Conservation (phyloP, 2,888 invertebrate genomes). For the Cordylochernes scorpioides region DNA sequence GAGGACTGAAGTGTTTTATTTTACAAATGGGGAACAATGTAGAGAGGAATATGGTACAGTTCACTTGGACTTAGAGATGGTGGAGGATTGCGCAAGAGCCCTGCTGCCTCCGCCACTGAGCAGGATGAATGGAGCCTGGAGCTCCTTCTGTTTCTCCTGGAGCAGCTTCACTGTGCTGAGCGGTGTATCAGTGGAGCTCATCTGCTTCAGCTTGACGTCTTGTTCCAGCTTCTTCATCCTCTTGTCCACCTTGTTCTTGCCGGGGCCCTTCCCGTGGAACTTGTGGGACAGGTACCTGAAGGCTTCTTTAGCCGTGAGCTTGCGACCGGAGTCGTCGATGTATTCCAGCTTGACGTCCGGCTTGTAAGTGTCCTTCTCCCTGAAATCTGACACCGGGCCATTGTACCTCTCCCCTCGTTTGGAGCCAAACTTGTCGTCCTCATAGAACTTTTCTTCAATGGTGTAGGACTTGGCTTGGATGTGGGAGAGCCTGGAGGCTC, state of each 20-base stretch:
- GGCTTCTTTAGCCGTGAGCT: conserved; percentile 80
- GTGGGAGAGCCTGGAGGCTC: conserved; percentile 38
- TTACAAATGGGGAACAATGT: no score
- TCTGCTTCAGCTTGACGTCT: conserved; percentile 81
- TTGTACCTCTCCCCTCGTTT: conserved; percentile 31
- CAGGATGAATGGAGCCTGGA: conserved; percentile 69
- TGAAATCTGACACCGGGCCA: conserved; percentile 70
- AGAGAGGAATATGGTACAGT: no score
- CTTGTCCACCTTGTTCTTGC: conserved; percentile 92
- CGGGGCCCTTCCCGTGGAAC: conserved; percentile 97
- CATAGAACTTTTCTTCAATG: conserved; percentile 23
- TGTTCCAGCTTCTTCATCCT: conserved; percentile 76
- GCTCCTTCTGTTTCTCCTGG: conserved; percentile 80
- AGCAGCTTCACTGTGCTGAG: conserved; percentile 75
- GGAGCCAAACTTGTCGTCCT: conserved; percentile 44
- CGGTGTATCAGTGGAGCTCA: conserved; percentile 93
- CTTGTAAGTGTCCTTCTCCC: conserved; percentile 63
- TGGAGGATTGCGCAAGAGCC: no score
- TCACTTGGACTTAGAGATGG: no score
- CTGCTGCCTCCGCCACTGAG: conserved; percentile 42
- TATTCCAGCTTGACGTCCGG: conserved; percentile 88
- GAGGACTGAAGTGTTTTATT: no score
- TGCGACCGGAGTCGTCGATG: conserved; percentile 79
- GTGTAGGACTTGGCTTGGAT: conserved; percentile 50
- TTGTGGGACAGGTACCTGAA: conserved; percentile 67